A percentile compares a stretch with the other conserved stretches of the same genome.
phyloP scores from a whole-genome alignment of 2,888 invertebrate species.

The Epirrhoe alternata region DNA sequence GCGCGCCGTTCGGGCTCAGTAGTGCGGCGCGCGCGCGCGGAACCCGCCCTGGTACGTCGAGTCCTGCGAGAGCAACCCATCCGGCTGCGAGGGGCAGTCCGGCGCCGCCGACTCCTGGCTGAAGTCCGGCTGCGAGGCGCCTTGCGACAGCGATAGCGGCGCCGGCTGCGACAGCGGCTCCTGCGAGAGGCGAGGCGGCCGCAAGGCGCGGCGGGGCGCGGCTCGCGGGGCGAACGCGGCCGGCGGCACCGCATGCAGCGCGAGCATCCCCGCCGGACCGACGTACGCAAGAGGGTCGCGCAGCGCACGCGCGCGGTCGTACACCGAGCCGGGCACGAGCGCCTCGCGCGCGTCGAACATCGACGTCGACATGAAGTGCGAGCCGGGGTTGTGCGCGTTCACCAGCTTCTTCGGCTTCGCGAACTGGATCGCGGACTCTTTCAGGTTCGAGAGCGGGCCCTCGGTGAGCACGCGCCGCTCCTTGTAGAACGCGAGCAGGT shows the following conservation, averaged over 20 bases:
- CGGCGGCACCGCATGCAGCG: constrained; percentile 94
- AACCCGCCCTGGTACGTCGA: constrained; percentile 92
- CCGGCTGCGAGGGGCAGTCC: constrained; percentile 97
- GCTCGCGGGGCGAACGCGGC: constrained; percentile 98
- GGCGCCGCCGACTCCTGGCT: constrained; percentile 93
- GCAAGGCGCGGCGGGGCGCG: constrained; percentile 86
- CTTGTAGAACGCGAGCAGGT: constrained; percentile 98
- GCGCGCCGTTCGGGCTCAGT: constrained; percentile 90
- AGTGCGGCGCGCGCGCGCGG: constrained; percentile 88
- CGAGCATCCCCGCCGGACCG: constrained; percentile 91
- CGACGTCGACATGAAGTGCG: constrained; percentile 98
- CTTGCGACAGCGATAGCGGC: constrained; percentile 89
- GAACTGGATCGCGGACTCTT: constrained; percentile 98
- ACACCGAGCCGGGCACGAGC: constrained; percentile 96
- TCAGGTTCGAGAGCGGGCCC: constrained; percentile 98
- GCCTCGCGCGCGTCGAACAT: constrained; percentile 99
- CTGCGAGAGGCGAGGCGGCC: constrained; percentile 85
- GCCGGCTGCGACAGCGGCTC: constrained; percentile 91
- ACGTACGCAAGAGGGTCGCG: constrained; percentile 97
- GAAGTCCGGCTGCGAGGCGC: constrained; percentile 89
- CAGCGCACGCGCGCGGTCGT: constrained; percentile 93
- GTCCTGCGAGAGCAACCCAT: constrained; percentile 97
- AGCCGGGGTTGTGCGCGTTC: constrained; percentile 97
- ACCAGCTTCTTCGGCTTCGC: constrained; percentile 98
- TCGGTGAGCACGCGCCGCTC: constrained; percentile 98